These are phyloP conservation scores for Phthorimaea operculella DNA, from an alignment of 1,140 invertebrate species.

Conservation along the genomic window DNA sequence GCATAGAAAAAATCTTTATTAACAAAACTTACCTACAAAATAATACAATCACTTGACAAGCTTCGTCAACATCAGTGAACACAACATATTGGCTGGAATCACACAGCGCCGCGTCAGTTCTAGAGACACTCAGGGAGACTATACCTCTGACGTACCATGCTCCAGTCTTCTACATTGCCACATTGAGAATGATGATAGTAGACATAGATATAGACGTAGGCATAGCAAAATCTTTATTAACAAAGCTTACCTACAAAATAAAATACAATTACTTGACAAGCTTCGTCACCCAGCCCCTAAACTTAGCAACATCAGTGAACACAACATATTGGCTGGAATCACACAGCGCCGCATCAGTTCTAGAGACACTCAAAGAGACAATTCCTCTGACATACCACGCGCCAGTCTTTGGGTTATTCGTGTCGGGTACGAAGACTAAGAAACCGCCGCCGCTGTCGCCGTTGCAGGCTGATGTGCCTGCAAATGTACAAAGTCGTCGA, in stretches of 20 bases:
- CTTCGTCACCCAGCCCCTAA: constrained; percentile 28
- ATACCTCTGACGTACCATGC: constrained; percentile 39
- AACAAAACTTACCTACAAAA: too few species aligned
- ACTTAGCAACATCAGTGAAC: constrained; percentile 37
- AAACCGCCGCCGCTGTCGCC: constrained; percentile 49
- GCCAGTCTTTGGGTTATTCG: constrained; percentile 14
- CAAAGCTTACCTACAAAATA: too few species aligned
- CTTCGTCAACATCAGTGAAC: constrained; percentile 33
- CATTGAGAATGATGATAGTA: too few species aligned
- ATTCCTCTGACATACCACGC: constrained; percentile 40
- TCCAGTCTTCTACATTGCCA: too few species aligned
- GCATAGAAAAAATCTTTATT: too few species aligned
- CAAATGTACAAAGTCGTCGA: not conserved
- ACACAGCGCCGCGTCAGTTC: constrained; percentile 27
- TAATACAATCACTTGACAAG: constrained; percentile 10
- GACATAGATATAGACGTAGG: too few species aligned
- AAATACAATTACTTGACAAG: constrained; percentile 9
- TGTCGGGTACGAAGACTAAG: constrained; percentile 23
- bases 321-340: constrained; percentile 37
- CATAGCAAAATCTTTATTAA: too few species aligned
- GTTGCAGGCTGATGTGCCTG: constrained; percentile 42
- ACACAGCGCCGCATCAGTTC: constrained; percentile 26
- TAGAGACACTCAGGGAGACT: constrained; percentile 30
- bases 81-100: constrained; percentile 37
- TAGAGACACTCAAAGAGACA: constrained; percentile 30